Conservation (phyloP, 53 echinoderm and acorn worm genomes). For the Pentamera pediparva region DNA sequence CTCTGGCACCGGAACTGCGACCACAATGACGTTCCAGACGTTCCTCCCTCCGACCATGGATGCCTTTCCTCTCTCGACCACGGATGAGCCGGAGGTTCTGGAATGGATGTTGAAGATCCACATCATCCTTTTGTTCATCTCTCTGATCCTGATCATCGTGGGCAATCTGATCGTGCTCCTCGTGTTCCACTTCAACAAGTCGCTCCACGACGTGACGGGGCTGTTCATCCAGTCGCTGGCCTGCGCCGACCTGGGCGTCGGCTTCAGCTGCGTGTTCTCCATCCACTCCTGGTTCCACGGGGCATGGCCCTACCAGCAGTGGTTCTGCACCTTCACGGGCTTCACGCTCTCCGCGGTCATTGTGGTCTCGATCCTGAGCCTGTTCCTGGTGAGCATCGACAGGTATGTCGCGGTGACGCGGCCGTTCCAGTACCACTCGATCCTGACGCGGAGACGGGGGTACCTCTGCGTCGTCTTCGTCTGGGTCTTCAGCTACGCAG, state of each 20-base stretch:
- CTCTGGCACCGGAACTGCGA: too few relatives aligned
- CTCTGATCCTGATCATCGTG: constrained; percentile 59
- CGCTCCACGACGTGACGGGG: constrained; percentile 59
- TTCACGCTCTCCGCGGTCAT: constrained; percentile 63
- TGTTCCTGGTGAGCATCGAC: constrained; percentile 74
- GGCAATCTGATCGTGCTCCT: constrained; percentile 68
- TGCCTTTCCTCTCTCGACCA: background rate
- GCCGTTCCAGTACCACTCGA: constrained; percentile 61
- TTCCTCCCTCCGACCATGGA: background rate
- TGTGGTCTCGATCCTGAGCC: constrained; percentile 70
- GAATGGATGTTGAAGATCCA: background rate
- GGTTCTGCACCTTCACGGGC: constrained; percentile 64
- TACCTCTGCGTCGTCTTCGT: constrained; percentile 48
- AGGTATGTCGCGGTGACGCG: constrained; percentile 79
- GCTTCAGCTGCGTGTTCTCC: constrained; percentile 67
- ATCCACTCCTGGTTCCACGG: constrained; percentile 59
- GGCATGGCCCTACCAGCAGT: constrained; percentile 51
- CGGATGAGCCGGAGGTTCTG: background rate
- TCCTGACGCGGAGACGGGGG: constrained; percentile 67
- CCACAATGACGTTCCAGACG: background rate
- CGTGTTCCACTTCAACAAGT: constrained; percentile 77
- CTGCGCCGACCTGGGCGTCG: constrained; percentile 85
- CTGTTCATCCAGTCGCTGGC: constrained; percentile 81
- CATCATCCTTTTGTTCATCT: constrained; percentile 33
- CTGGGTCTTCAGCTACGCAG: constrained; percentile 52